A percentile compares a stretch with the other conserved stretches of the same genome.
Evolutionary conservation across 2,888 invertebrate species (phyloP).

Genomic region (Molanna angustata): DNA sequence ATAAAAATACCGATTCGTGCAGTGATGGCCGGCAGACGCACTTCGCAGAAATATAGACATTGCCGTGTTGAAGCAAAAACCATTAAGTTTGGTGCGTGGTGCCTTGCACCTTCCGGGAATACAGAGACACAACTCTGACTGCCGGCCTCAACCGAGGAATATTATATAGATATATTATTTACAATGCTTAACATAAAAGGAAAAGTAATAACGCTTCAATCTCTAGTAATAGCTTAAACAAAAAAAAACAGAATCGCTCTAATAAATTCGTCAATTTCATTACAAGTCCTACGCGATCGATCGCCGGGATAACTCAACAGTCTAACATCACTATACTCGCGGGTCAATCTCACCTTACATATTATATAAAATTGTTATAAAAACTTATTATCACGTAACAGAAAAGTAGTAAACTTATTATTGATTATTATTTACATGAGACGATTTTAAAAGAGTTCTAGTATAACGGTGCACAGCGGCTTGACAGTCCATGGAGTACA

Average conservation of each 20-base stretch:
- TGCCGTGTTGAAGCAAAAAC: constrained; percentile 2
- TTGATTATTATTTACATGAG: constrained; percentile 25
- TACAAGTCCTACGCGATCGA: constrained; percentile 15
- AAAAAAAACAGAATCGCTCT: constrained; percentile 25
- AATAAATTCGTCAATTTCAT: constrained; percentile 31
- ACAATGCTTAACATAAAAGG: constrained; percentile 19
- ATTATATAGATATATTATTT: constrained; percentile 13
- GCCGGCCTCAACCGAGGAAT: neutral
- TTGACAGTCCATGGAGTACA: constrained; percentile 12
- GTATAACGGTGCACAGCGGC: neutral
- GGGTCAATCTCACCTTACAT: constrained; percentile 4
- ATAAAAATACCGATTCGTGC: constrained; percentile 28
- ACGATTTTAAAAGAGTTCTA: constrained; percentile 18
- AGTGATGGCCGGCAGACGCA: no score
- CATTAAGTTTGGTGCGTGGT: no score
- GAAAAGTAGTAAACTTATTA: constrained; percentile 17
- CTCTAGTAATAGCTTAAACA: constrained; percentile 24
- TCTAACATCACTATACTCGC: constrained; percentile 18
- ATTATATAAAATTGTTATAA: constrained; percentile 20
- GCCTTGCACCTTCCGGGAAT: constrained; percentile 3
- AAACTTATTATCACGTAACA: constrained; percentile 23
- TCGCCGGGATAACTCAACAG: constrained; percentile 18
- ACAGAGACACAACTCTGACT: no score
- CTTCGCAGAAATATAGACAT: neutral
- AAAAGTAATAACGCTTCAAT: constrained; percentile 21